Evolutionary conservation across 2,888 invertebrate species (phyloP), one percentile per base, ranked within the genome.

Genomic region (Coenonympha arcania): DNA sequence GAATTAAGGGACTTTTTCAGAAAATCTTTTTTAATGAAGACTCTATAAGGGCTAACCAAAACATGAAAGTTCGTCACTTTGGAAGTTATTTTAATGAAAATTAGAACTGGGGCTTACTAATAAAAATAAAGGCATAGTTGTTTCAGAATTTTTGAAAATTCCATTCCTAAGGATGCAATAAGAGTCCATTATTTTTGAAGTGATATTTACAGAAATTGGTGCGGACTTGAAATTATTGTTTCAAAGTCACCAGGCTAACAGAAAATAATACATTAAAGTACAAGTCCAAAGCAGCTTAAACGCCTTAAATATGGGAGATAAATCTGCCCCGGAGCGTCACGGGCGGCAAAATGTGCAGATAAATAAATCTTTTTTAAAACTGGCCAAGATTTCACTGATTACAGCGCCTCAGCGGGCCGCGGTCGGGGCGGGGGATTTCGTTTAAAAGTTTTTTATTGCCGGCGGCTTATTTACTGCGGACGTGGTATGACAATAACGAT

Each of bases 371-470:
- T 33, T 43, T 43, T 43, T 31, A 31, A 20, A 31, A 43, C 31
- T 20, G 31, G 13, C 31, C 43, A 43, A 43, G 43, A 43, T 43
- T 43, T 31, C 30, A 43, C 43, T 31, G 43, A 43, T 43, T 31
- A 43, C 43, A 9, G 8, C 31, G 31, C 31, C 42, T 43, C 15
- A 43, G 43, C 33, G 43, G 13, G 20, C 33, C 43, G 30, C 43
- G 43, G 31, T 43, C 15, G 43, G 15, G 11, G 31, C 8, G 11
- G 43, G 43, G 30, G 15, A 15, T 43, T 43, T 43, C 43, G 31
- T 43, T 43, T 43, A 43, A 43, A 43, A 43, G 20, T 43, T 43
- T 31, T 43, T 41, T 41, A 43, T 43, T 43, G 31, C 43, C 31
- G 4, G 13, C 31, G 9, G 43, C 20, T 43, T 43, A 43, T 43